Conservation (phyloP, 2,113 vertebrate genomes). For the Tragulus kanchil region DNA sequence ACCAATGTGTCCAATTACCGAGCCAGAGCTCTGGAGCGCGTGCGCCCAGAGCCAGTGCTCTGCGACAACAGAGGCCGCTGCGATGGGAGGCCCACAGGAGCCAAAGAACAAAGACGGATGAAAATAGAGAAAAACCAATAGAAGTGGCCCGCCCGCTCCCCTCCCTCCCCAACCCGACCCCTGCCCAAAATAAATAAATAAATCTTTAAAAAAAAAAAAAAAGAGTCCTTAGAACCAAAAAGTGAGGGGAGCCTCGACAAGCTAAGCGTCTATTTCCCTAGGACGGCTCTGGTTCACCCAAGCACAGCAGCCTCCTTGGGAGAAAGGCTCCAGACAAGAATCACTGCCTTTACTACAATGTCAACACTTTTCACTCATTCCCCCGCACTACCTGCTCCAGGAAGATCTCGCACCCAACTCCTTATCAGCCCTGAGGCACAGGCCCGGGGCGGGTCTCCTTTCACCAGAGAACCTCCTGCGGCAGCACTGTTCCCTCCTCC, state of each 20-base stretch:
- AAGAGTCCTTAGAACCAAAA: slow-evolving; percentile 4
- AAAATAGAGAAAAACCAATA: too few species aligned
- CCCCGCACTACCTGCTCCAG: background rate
- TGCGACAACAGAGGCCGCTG: too few species aligned
- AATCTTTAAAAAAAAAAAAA: too few species aligned
- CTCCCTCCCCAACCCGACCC: too few species aligned
- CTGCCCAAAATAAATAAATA: too few species aligned
- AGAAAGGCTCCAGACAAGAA: background rate
- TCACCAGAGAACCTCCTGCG: background rate
- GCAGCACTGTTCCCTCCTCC: background rate
- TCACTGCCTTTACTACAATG: background rate
- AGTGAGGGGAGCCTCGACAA: background rate
- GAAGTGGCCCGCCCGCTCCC: too few species aligned
- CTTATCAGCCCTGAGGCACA: background rate
- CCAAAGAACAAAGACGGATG: too few species aligned
- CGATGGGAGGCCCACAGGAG: too few species aligned
- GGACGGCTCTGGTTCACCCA: background rate
- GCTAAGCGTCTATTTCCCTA: background rate
- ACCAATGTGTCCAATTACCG: too few species aligned
- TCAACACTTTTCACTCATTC: background rate
- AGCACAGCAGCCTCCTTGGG: background rate
- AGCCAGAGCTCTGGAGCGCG: too few species aligned
- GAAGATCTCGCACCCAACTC: background rate
- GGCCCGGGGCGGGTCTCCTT: background rate
- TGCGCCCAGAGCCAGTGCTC: too few species aligned